Evolutionary conservation across 2,113 vertebrate genomes (phyloP).

Genomic region (Heterochromis multidens): DNA sequence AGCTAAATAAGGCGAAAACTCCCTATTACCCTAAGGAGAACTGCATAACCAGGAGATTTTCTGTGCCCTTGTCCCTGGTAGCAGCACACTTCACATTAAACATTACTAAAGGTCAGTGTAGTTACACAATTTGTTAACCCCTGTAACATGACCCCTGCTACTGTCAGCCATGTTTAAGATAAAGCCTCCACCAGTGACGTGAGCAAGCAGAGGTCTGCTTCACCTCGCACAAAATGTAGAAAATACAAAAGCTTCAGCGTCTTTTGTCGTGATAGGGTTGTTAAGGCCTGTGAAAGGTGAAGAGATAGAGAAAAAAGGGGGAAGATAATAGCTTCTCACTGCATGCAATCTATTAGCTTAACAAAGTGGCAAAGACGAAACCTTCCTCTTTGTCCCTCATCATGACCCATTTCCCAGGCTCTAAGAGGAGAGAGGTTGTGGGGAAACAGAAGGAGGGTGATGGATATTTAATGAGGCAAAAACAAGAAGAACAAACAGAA

Average conservation of each 20-base stretch:
- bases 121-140: neutral
- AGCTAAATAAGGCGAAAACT: too few relatives aligned
- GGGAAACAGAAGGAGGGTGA: conserved; percentile 31
- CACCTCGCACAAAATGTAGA: neutral
- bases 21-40: too few relatives aligned
- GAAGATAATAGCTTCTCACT: neutral
- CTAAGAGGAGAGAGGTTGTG: neutral
- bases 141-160: neutral
- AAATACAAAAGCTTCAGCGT: neutral
- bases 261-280: neutral
- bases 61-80: neutral
- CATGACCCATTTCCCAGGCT: conserved; percentile 51
- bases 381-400: neutral
- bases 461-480: conserved; percentile 55
- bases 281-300: neutral
- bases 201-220: neutral
- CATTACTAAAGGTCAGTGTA: neutral
- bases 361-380: conserved; percentile 24
- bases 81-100: neutral
- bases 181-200: conserved; percentile 18
- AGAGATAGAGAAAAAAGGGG: neutral
- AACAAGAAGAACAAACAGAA: neutral
- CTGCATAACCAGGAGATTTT: neutral
- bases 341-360: neutral
- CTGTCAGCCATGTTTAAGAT: conserved; percentile 14